phyloP scores from a whole-genome alignment of 1,140 invertebrate species.

The Drosophila pachea region DNA sequence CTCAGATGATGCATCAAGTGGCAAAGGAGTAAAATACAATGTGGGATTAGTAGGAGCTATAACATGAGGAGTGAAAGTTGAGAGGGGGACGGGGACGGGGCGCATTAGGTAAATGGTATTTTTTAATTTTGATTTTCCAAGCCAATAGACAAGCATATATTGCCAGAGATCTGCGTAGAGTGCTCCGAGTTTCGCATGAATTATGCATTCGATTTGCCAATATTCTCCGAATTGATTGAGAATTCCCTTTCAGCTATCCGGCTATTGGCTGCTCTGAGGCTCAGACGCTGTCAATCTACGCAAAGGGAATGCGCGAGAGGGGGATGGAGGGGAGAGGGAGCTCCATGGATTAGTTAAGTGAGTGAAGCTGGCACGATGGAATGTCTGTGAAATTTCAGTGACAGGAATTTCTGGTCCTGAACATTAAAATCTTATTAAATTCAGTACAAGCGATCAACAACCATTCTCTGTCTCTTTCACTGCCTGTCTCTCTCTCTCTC shows the following conservation, averaged over 20 bases:
- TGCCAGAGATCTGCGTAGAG: neutral
- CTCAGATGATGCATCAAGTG: slow-evolving; percentile 36
- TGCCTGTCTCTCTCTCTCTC: slow-evolving; percentile 2
- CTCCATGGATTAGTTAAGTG: too few relatives aligned
- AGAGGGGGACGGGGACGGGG: neutral
- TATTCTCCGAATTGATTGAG: neutral
- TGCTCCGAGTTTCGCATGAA: neutral
- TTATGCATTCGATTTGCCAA: slow-evolving; percentile 1
- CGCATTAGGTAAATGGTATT: slow-evolving; percentile 21
- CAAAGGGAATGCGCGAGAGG: too few relatives aligned
- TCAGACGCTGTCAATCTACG: too few relatives aligned
- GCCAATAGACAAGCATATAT: neutral
- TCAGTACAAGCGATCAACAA: too few relatives aligned
- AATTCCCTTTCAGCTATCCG: too few relatives aligned
- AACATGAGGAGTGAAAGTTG: neutral
- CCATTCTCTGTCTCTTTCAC: neutral
- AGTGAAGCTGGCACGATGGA: too few relatives aligned
- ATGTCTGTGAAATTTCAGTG: too few relatives aligned
- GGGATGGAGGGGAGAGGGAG: too few relatives aligned
- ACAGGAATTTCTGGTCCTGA: too few relatives aligned
- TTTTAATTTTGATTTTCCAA: slow-evolving; percentile 10
- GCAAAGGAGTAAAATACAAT: slow-evolving; percentile 1
- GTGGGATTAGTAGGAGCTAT: neutral
- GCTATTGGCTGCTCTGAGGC: too few relatives aligned
- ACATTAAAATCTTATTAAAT: too few relatives aligned